Conservation (phyloP, 2,888 invertebrate species). For the Ormyrus nitidulus region DNA sequence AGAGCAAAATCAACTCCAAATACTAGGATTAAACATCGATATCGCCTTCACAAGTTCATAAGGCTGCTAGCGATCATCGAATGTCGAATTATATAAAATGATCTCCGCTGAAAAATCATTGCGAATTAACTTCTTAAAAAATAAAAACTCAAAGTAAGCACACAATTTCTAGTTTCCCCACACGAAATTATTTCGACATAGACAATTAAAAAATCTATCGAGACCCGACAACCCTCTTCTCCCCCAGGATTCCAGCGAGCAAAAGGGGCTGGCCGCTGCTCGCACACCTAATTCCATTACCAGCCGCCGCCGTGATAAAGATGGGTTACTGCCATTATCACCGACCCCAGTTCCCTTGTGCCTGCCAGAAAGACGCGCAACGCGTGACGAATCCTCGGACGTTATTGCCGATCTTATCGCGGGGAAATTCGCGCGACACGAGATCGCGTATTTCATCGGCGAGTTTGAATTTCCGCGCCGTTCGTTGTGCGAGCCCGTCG, state of each 20-base stretch:
- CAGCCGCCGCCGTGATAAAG: constrained; percentile 58
- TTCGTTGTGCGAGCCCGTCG: constrained; percentile 23
- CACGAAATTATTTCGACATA: too few relatives aligned
- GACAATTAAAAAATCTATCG: too few relatives aligned
- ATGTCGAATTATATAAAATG: too few relatives aligned
- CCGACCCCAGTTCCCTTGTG: constrained; percentile 32
- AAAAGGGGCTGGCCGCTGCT: neutral
- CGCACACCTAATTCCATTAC: constrained; percentile 66
- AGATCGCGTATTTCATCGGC: neutral
- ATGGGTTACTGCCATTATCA: constrained; percentile 66
- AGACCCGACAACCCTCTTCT: neutral
- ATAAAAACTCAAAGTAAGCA: too few relatives aligned
- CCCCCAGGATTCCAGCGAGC: neutral
- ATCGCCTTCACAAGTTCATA: too few relatives aligned
- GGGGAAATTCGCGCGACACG: neutral
- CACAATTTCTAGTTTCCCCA: too few relatives aligned
- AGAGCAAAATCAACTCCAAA: too few relatives aligned
- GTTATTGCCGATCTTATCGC: constrained; percentile 54
- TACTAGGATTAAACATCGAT: too few relatives aligned
- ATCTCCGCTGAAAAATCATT: too few relatives aligned
- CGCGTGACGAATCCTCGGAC: constrained; percentile 49
- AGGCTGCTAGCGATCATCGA: too few relatives aligned
- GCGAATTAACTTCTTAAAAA: too few relatives aligned
- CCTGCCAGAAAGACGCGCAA: constrained; percentile 23
- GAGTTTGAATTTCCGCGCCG: neutral